Percentiles rank a stretch among this genome's conserved stretches.
Evolutionary conservation across 2,113 vertebrate genomes (phyloP).

Genomic region (Monopterus albus): DNA sequence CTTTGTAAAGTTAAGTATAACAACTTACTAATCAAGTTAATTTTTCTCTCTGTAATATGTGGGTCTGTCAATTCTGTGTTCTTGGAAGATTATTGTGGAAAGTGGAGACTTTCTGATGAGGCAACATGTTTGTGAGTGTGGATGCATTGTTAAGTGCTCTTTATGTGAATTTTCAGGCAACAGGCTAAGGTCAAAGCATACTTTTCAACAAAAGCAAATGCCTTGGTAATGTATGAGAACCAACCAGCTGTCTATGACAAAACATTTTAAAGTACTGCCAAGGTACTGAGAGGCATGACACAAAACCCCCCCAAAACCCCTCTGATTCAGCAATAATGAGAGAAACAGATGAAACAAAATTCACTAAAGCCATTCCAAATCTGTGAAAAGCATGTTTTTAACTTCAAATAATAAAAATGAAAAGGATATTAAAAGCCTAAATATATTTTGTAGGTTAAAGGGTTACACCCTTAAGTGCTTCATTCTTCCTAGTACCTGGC

Average conservation of each 20-base stretch:
- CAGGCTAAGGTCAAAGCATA: constrained; percentile 52
- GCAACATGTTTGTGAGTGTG: constrained; percentile 22
- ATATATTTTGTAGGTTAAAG: constrained; percentile 8
- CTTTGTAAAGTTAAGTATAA: not conserved
- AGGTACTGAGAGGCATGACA: no score
- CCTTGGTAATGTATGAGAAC: no score
- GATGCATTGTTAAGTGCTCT: no score
- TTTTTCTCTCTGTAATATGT: not conserved
- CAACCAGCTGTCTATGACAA: no score
- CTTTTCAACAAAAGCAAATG: constrained; percentile 54
- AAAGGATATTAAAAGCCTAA: constrained; percentile 23
- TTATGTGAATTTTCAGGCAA: constrained; percentile 46
- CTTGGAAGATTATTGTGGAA: not conserved
- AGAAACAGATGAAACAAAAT: constrained; percentile 14
- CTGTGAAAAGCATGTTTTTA: constrained; percentile 46
- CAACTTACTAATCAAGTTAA: not conserved
- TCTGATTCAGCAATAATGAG: not conserved
- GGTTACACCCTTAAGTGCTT: not conserved
- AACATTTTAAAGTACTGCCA: no score
- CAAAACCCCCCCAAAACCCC: no score
- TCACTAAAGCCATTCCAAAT: constrained; percentile 19
- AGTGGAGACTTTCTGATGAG: constrained; percentile 2
- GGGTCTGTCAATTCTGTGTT: not conserved
- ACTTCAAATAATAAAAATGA: not conserved
- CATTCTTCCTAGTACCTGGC: constrained; percentile 25